Percentiles rank a stretch among this genome's conserved stretches.
Conservation (phyloP, 1,140 invertebrate genomes). For the Ceratosolen fusciceps region DNA sequence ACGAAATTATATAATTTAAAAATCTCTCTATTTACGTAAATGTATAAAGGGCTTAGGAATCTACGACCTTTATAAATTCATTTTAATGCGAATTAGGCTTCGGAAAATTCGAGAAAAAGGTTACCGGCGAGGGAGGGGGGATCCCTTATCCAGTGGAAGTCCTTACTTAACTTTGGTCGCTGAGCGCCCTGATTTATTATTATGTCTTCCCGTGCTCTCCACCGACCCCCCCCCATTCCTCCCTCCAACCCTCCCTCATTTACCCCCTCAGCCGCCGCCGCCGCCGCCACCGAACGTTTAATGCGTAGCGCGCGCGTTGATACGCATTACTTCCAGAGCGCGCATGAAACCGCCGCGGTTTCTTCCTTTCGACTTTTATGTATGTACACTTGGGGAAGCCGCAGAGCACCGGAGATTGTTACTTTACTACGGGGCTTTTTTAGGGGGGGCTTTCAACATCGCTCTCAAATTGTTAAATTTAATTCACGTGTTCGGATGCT, state of each 20-base stretch:
- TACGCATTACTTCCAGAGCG: conserved; percentile 41
- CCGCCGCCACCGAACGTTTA: too few species aligned
- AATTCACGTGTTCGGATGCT: conserved; percentile 40
- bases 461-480: conserved; percentile 49
- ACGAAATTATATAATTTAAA: background rate
- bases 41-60: background rate
- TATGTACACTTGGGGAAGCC: conserved; percentile 18
- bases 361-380: conserved; percentile 46
- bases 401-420: conserved; percentile 46
- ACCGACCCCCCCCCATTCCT: too few species aligned
- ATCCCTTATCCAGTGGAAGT: background rate
- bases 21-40: background rate
- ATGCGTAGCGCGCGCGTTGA: conserved; percentile 10
- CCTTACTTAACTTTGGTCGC: background rate
- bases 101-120: conserved; percentile 17
- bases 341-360: background rate
- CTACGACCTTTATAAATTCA: background rate
- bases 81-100: background rate
- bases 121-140: too few species aligned
- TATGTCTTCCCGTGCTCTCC: conserved; percentile 33
- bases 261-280: too few species aligned
- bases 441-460: conserved; percentile 33
- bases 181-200: conserved; percentile 42
- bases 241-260: too few species aligned
- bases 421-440: conserved; percentile 39